Conservation (phyloP, 2,797 vertebrate species). For the Brachyrhaphis roseni region DNA sequence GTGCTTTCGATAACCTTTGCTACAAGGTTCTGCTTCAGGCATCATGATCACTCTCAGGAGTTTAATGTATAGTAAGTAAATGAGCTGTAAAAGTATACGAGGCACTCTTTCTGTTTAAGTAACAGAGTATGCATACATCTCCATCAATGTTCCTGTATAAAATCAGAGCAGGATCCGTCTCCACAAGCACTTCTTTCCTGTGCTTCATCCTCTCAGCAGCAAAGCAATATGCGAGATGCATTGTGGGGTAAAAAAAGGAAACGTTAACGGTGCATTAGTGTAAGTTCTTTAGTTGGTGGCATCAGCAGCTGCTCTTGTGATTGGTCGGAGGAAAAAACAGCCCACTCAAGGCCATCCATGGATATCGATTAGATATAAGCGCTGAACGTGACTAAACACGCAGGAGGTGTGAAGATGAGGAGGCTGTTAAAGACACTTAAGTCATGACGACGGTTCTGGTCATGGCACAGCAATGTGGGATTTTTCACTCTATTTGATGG, state of each 20-base stretch:
- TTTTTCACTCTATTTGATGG: not conserved
- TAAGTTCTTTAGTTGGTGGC: constrained; percentile 25
- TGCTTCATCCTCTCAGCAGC: constrained; percentile 7
- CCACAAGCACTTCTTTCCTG: constrained; percentile 12
- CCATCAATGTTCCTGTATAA: constrained; percentile 17
- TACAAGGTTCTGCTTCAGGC: constrained; percentile 29
- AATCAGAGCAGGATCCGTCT: not conserved
- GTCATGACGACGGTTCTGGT: not conserved
- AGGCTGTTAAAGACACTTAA: constrained; percentile 4
- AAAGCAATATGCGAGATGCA: constrained; percentile 7
- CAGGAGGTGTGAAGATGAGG: constrained; percentile 16
- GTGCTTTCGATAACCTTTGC: constrained; percentile 45
- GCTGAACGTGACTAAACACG: constrained; percentile 33
- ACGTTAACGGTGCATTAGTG: constrained; percentile 29
- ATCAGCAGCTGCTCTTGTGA: constrained; percentile 26
- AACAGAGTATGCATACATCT: constrained; percentile 28
- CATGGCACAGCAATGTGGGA: not conserved
- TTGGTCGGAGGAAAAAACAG: constrained; percentile 19
- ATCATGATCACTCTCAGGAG: constrained; percentile 44
- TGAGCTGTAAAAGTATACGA: constrained; percentile 31
- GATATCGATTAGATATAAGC: constrained; percentile 42
- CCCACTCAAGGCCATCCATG: constrained; percentile 23
- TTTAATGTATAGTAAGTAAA: constrained; percentile 37
- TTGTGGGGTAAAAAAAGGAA: constrained; percentile 5
- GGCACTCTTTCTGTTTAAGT: constrained; percentile 23